phyloP scores from a whole-genome alignment of 2,797 vertebrate genomes.

The Hoplostethus mediterraneus region DNA sequence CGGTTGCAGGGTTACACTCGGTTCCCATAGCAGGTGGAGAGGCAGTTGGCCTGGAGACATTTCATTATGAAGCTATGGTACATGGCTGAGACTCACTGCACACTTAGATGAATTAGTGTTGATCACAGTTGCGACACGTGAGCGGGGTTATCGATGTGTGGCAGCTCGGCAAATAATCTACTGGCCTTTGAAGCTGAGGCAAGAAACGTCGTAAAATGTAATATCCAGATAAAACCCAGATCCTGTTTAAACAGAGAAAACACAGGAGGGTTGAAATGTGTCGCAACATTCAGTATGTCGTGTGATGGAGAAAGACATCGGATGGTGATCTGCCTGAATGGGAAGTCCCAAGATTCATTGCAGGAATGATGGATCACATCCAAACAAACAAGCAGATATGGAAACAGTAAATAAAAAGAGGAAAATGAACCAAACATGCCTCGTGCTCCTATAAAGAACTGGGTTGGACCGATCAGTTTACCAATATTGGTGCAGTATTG shows the following conservation, averaged over 20 bases:
- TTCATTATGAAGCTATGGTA: conserved; percentile 49
- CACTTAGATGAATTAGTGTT: conserved; percentile 46
- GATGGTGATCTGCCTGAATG: too few species aligned
- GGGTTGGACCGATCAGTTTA: too few species aligned
- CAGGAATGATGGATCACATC: too few species aligned
- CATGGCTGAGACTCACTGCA: conserved; percentile 31
- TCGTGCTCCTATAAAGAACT: too few species aligned
- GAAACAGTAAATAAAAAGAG: too few species aligned
- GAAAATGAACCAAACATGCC: too few species aligned
- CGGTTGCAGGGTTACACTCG: conserved; percentile 24
- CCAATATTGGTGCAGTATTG: too few species aligned
- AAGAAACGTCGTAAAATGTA: conserved; percentile 26
- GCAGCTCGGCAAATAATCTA: conserved; percentile 50
- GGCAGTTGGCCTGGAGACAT: conserved; percentile 7
- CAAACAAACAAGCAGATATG: too few species aligned
- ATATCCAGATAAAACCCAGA: not conserved
- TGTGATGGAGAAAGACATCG: too few species aligned
- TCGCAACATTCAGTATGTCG: too few species aligned
- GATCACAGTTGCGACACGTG: conserved; percentile 4
- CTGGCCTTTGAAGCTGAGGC: conserved; percentile 28
- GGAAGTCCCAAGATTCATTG: too few species aligned
- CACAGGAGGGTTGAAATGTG: too few species aligned
- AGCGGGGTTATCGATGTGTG: conserved; percentile 18
- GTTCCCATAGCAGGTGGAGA: conserved; percentile 6
- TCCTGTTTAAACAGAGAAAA: not conserved